Percentiles rank a stretch among this genome's conserved stretches.
These are phyloP conservation scores for Desoria tigrina DNA, from an alignment of 2,888 invertebrate species.

Conservation along the genomic window DNA sequence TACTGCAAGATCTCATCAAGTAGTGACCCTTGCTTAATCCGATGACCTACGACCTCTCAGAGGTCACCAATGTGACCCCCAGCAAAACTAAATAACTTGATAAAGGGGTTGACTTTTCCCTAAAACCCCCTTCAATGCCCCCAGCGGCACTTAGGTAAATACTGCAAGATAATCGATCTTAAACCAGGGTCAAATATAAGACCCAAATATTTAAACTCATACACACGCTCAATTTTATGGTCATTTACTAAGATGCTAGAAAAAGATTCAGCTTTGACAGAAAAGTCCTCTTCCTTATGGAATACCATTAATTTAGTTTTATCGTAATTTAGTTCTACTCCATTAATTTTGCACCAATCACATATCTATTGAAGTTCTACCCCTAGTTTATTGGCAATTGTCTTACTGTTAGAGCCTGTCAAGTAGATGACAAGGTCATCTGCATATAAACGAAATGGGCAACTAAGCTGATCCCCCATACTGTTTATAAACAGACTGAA, in stretches of 20 bases:
- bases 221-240: slow-evolving; percentile 2
- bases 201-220: slow-evolving; percentile 16
- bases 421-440: slow-evolving; percentile 31
- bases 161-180: no score
- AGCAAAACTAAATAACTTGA: no score
- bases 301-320: slow-evolving; percentile 27
- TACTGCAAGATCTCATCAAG: no score
- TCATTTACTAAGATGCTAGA: neutral
- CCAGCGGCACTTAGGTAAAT: no score
- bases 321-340: slow-evolving; percentile 13
- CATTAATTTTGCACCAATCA: slow-evolving; percentile 18
- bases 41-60: no score
- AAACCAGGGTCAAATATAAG: slow-evolving; percentile 9
- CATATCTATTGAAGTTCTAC: neutral
- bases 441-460: slow-evolving; percentile 24
- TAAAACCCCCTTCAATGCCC: no score
- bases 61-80: no score
- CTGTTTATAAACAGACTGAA: slow-evolving; percentile 30
- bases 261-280: neutral
- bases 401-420: neutral
- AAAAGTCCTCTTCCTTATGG: slow-evolving; percentile 13
- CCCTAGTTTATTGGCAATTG: neutral
- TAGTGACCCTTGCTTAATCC: no score
- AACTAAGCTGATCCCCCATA: slow-evolving; percentile 7
- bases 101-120: no score